These are phyloP conservation scores for Xanthorhoe designata DNA, from an alignment of 2,888 invertebrate genomes.

Conservation along the genomic window DNA sequence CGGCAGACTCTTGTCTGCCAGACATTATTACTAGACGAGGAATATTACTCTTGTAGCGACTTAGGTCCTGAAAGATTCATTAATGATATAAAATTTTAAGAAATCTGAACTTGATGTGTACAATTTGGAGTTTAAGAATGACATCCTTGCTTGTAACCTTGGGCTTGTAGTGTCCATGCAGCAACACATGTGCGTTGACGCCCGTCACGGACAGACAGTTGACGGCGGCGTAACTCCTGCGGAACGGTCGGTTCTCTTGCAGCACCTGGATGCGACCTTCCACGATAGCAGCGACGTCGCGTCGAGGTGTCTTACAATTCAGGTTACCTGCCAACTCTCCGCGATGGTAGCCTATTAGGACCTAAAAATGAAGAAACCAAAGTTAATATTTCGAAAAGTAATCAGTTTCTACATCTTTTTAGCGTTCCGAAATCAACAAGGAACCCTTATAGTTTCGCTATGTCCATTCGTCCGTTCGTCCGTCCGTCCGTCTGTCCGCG, in stretches of 20 bases:
- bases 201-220: conserved; percentile 64
- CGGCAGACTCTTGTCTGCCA: conserved; percentile 82
- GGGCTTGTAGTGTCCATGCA: conserved; percentile 57
- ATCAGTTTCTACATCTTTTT: too few relatives aligned
- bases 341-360: conserved; percentile 86
- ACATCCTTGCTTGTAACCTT: too few relatives aligned
- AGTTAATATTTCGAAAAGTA: too few relatives aligned
- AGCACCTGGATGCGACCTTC: conserved; percentile 85
- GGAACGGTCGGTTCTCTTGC: conserved; percentile 82
- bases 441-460: too few relatives aligned
- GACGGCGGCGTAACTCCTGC: conserved; percentile 73
- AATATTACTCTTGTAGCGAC: conserved; percentile 54
- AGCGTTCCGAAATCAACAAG: too few relatives aligned
- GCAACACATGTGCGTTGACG: conserved; percentile 59
- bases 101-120: too few relatives aligned
- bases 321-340: conserved; percentile 89
- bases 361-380: too few relatives aligned
- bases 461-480: too few relatives aligned
- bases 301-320: conserved; percentile 86
- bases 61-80: conserved; percentile 34
- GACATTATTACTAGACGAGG: conserved; percentile 83
- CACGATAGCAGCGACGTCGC: conserved; percentile 72
- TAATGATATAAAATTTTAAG: conserved; percentile 52
- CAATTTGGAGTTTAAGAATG: not conserved
- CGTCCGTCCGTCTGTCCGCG: too few relatives aligned